Evolutionary conservation across 1,140 invertebrate species (phyloP).

Genomic region (Monomorium pharaonis): DNA sequence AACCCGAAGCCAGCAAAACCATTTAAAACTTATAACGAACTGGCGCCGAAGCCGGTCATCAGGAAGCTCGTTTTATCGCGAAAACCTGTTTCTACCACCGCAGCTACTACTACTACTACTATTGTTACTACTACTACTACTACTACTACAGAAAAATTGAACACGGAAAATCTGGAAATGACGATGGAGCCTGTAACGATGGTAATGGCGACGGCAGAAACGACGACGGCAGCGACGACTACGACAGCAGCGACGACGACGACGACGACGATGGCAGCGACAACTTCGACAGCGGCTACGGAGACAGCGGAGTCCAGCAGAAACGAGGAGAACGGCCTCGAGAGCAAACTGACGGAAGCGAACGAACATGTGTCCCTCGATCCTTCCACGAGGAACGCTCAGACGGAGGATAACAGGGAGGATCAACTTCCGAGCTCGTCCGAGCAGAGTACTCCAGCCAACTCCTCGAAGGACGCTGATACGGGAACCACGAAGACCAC

Average conservation of each 20-base stretch:
- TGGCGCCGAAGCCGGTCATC: conserved; percentile 81
- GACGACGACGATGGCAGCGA: neutral
- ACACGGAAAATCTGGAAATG: conserved; percentile 26
- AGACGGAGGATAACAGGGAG: neutral
- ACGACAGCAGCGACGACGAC: neutral
- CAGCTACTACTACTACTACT: conserved; percentile 19
- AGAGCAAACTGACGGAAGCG: conserved; percentile 51
- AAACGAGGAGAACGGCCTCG: conserved; percentile 63
- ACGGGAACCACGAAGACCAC: neutral
- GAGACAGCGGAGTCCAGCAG: conserved; percentile 1
- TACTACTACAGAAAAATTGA: conserved; percentile 22
- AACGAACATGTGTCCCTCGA: neutral
- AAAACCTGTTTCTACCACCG: conserved; percentile 49
- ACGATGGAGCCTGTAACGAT: conserved; percentile 14
- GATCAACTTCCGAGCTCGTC: conserved; percentile 49
- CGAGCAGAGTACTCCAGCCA: conserved; percentile 51
- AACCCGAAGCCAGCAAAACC: conserved; percentile 82
- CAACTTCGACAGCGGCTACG: neutral
- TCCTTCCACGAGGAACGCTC: neutral
- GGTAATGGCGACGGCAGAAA: neutral
- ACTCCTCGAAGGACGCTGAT: conserved; percentile 15
- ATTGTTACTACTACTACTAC: conserved; percentile 11
- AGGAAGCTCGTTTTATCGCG: conserved; percentile 76
- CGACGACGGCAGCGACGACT: neutral
- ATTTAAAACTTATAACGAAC: conserved; percentile 79